Evolutionary conservation across 2,797 vertebrate species (phyloP).

Genomic region (Orestias chungarensis): DNA sequence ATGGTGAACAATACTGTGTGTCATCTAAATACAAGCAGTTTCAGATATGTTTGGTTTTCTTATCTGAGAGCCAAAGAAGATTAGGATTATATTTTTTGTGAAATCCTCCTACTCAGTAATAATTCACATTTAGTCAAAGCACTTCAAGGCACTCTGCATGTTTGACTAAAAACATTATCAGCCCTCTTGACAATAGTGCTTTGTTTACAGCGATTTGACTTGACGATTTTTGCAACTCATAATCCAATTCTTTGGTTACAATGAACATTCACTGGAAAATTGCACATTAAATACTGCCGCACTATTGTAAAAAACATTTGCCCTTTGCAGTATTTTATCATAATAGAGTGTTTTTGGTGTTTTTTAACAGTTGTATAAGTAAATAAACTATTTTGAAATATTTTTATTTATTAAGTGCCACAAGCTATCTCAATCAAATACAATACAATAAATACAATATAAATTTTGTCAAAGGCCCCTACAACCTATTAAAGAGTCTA

Average conservation of each 20-base stretch:
- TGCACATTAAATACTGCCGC: constrained; percentile 92
- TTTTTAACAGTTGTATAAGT: not conserved
- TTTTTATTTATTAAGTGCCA: not conserved
- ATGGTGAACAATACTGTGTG: not conserved
- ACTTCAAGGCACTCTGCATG: constrained; percentile 87
- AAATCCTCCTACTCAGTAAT: constrained; percentile 85
- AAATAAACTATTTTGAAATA: not conserved
- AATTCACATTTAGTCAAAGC: constrained; percentile 91
- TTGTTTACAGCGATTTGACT: constrained; percentile 90
- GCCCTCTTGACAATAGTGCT: constrained; percentile 70
- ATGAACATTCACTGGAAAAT: constrained; percentile 89
- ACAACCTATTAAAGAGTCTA: not conserved
- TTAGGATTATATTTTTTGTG: constrained; percentile 85
- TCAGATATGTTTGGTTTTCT: constrained; percentile 76
- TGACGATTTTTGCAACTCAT: constrained; percentile 85
- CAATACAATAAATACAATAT: too few species aligned
- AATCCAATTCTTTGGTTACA: constrained; percentile 84
- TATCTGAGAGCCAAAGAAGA: constrained; percentile 84
- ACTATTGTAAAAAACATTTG: constrained; percentile 74
- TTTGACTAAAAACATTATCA: constrained; percentile 85
- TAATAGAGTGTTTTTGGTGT: not conserved
- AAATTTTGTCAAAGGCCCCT: too few species aligned
- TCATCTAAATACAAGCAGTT: constrained; percentile 12
- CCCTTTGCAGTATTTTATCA: not conserved
- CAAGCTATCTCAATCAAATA: not conserved